These are phyloP conservation scores for Tympanuchus pallidicinctus DNA, from an alignment of 2,113 vertebrate species.

Conservation along the genomic window DNA sequence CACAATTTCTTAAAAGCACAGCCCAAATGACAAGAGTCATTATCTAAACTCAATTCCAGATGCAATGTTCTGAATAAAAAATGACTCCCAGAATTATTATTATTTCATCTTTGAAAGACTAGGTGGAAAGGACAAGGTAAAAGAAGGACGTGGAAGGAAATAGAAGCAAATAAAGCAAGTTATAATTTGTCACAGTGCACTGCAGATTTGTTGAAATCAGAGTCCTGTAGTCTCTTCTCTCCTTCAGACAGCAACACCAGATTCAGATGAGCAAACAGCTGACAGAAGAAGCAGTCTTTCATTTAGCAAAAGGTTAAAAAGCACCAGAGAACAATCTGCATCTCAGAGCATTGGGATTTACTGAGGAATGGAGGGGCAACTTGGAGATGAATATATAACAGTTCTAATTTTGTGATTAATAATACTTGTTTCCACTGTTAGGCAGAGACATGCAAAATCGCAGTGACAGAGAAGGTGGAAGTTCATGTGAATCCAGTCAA, in stretches of 20 bases:
- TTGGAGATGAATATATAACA: neutral
- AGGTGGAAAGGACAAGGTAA: neutral
- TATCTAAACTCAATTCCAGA: neutral
- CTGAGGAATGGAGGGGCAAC: neutral
- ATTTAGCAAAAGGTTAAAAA: neutral
- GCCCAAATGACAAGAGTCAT: neutral
- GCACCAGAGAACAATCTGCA: neutral
- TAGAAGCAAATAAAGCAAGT: neutral
- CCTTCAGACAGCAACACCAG: neutral
- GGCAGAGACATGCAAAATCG: neutral
- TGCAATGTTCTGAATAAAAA: neutral
- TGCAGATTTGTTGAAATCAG: neutral
- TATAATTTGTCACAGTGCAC: neutral
- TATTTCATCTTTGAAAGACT: neutral
- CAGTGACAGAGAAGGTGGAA: neutral
- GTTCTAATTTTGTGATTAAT: neutral
- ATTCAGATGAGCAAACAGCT: neutral
- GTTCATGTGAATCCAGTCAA: accelerated
- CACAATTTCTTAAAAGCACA: neutral
- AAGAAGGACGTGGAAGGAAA: neutral
- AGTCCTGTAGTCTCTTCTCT: neutral
- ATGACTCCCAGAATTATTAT: neutral
- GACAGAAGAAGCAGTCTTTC: neutral
- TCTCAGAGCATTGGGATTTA: neutral
- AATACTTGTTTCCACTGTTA: neutral